Evolutionary conservation across 1,140 invertebrate species (phyloP), one percentile per base, ranked within the genome.

Genomic region (Drosophila mauritiana): DNA sequence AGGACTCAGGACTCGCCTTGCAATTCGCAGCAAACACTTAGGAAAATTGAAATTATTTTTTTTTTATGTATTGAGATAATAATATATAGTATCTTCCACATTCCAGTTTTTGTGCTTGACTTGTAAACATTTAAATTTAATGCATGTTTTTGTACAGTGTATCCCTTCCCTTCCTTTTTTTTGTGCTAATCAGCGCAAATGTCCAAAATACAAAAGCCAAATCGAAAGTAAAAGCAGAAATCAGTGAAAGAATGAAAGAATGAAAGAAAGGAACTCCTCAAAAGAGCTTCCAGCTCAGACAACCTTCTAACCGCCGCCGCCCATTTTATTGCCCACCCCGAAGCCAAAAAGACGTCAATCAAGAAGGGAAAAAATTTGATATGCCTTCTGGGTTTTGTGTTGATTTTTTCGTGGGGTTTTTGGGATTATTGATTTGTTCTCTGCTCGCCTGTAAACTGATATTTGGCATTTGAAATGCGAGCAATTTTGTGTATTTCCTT

Each of bases 161-260:
- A 52, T 22, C 10, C 27, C 53, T 7, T 20, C 25, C 58, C 54
- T 46, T 17, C 17, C 48, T 39, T n/a, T n/a, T 15, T 37, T 46
- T 48, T 49, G 64, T 70, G 84, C 83, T 88, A 88, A 88, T 89
- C 83, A 88, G 80, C 84, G 77, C 79, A 88, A 88, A 88, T 88
- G 73, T 69, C 78, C 64, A 80, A 78, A 89, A 84, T 82, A 86
- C 83, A 89, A 88, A 88, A 88, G 84, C 80, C 75, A 83, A 88
- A 88, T 83, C 83, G 83, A 89, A 88, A 89, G 83, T 83, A 88
- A 86, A 88, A 86, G 74, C 83, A 46, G 20, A 79, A 82, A 80
- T 84, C 81, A 80, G 73, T 78, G 67, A 59, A 73, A 37, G 59
- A 82, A 70, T 78, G 67, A 59, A 73, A 37, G 59, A 82, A 70